Evolutionary conservation across 2,797 vertebrate species (phyloP), one percentile per base, ranked within the genome.

Genomic region (Eospalax fontanierii): DNA sequence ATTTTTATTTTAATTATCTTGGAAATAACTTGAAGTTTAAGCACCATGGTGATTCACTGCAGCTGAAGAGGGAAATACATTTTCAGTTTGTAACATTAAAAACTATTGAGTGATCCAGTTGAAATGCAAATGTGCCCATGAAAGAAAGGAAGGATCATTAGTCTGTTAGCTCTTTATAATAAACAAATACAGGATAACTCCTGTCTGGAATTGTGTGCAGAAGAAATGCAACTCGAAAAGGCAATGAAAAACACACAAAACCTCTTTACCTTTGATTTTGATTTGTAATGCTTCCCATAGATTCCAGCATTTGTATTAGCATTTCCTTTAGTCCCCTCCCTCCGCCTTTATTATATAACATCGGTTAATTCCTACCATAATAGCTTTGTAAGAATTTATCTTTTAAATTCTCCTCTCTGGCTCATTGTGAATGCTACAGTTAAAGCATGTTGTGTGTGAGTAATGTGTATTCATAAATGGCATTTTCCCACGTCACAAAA

Each of bases 1-100:
- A 38, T 90, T 90, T 96, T 94, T 63, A 93, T 70, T 83, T 82
- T 92, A 96, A 85, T 92, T 96, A 70, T 87, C 74, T 68, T 95
- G 46, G 65, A 96, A 95, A 87, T 43, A 87, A 91, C 1, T 43
- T 85, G 66, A 88, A 81, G 19, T 83, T 71, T 81, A 30, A 91
- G 91, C 30, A 50, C 33, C 43, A 16, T 75, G 54, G 61, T 94
- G 81, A 95, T 68, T 95, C 90, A 43, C 40, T 86, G 16, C 30
- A 92, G n/a, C 40, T 94, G 7, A 83, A 85, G 38, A 76, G 12
- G 65, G n/a, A 96, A 70, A 87, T 73, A 63, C 10, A 88, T 87
- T 59, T 76, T 94, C 18, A 84, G 15, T 7, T 18, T 7, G 94
- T 87, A 71, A 81, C 12, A 82, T 66, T 68, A 57, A 90, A 91